Conservation (phyloP, 37 sponge, comb jelly and placozoan species). For the Oopsacas minuta region DNA sequence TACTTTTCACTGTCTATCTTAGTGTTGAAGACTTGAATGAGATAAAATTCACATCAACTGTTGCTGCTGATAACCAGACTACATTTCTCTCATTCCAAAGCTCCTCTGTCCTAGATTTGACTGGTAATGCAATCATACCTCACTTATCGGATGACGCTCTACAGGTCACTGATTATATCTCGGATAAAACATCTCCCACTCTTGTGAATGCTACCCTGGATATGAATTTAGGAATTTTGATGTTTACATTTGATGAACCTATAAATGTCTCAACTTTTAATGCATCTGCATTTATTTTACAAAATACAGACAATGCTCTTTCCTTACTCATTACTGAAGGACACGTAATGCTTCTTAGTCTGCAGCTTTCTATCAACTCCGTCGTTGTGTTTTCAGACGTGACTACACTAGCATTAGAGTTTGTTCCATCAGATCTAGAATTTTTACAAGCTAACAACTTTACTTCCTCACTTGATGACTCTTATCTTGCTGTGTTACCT, state of each 20-base stretch:
- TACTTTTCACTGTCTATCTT: neutral
- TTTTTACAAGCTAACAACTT: constrained; percentile 24
- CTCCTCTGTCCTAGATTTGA: constrained; percentile 39
- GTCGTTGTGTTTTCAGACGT: neutral
- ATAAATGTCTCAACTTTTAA: constrained; percentile 32
- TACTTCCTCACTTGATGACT: neutral
- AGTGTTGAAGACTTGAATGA: constrained; percentile 31
- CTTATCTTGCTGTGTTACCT: neutral
- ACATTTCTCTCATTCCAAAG: constrained; percentile 41
- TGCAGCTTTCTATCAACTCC: neutral
- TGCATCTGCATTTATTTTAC: neutral
- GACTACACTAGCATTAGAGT: neutral
- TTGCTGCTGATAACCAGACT: constrained; percentile 37
- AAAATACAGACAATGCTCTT: neutral
- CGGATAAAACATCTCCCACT: constrained; percentile 46
- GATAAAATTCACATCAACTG: constrained; percentile 28
- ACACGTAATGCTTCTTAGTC: neutral
- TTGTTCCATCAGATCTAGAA: constrained; percentile 26
- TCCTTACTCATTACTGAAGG: constrained; percentile 4
- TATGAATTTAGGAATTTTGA: constrained; percentile 49
- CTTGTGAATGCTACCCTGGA: constrained; percentile 40
- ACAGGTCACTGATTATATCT: constrained; percentile 19
- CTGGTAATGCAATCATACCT: constrained; percentile 24
- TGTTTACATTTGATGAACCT: constrained; percentile 60
- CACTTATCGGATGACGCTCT: neutral